Conservation (phyloP, 2,797 vertebrate genomes). For the Kryptopterus vitreolus region DNA sequence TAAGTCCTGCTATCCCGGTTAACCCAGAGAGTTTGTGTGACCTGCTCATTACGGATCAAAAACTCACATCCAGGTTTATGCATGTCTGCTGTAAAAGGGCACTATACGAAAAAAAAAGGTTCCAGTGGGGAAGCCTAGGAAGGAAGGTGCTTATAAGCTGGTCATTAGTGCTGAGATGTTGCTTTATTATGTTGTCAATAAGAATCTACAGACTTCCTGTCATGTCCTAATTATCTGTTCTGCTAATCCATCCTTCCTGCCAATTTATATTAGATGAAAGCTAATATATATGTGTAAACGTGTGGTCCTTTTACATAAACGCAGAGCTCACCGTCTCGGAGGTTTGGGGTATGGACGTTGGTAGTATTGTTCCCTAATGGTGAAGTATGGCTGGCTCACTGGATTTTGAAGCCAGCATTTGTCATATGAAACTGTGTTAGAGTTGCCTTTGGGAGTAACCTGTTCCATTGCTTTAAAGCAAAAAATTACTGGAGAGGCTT, state of each 20-base stretch:
- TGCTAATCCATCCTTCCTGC: constrained; percentile 44
- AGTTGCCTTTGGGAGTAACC: constrained; percentile 28
- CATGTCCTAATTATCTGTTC: constrained; percentile 42
- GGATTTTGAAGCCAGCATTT: constrained; percentile 30
- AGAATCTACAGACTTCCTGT: constrained; percentile 36
- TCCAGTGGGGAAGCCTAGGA: neutral
- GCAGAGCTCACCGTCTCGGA: neutral
- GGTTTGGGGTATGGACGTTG: constrained; percentile 18
- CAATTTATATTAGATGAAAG: constrained; percentile 26
- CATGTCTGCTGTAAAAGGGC: neutral
- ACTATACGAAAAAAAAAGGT: neutral
- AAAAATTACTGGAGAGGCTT: constrained; percentile 11
- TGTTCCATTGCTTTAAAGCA: constrained; percentile 6
- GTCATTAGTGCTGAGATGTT: constrained; percentile 43
- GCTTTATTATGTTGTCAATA: constrained; percentile 36
- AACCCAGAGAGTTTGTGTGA: neutral
- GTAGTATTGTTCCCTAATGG: constrained; percentile 34
- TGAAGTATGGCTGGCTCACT: constrained; percentile 19
- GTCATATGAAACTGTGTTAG: constrained; percentile 38
- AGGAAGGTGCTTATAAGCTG: constrained; percentile 7
- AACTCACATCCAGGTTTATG: neutral
- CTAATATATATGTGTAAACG: constrained; percentile 3
- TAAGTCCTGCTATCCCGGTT: neutral
- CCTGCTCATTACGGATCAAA: neutral
- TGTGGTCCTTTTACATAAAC: constrained; percentile 20